Percentiles rank a stretch among this genome's conserved stretches.
Conservation (phyloP, 1,140 invertebrate species). For the Drosophila takahashii region DNA sequence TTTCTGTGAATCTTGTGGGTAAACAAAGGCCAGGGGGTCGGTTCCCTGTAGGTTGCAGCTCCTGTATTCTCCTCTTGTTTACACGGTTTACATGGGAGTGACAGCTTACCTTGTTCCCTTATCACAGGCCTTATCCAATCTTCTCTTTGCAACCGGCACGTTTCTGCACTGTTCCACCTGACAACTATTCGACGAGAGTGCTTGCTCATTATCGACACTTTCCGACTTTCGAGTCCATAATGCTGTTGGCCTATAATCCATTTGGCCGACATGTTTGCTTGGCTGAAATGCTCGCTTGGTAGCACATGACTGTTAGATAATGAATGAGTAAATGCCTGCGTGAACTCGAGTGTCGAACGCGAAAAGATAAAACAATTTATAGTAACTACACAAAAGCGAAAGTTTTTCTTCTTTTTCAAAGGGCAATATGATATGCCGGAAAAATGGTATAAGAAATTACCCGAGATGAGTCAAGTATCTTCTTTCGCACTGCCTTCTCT, state of each 20-base stretch:
- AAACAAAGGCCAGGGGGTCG: slow-evolving; percentile 23
- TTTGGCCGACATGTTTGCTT: slow-evolving; percentile 40
- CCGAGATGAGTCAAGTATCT: background rate
- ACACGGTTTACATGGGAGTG: slow-evolving; percentile 4
- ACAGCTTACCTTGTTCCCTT: slow-evolving; percentile 7
- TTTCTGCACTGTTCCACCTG: slow-evolving; percentile 7
- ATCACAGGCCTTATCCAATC: slow-evolving; percentile 36
- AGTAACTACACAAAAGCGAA: slow-evolving; percentile 46
- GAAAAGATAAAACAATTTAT: slow-evolving; percentile 20
- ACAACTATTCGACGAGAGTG: background rate
- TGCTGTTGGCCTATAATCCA: slow-evolving; percentile 40
- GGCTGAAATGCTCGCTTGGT: slow-evolving; percentile 13
- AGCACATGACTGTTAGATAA: slow-evolving; percentile 61
- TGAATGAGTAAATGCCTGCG: slow-evolving; percentile 14
- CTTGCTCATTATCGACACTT: slow-evolving; percentile 25
- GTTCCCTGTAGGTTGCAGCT: background rate
- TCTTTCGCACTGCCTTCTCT: background rate
- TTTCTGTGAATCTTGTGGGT: background rate
- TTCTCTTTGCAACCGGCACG: slow-evolving; percentile 19
- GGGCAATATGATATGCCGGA: slow-evolving; percentile 37
- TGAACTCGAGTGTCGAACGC: slow-evolving; percentile 23
- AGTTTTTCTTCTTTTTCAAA: slow-evolving; percentile 41
- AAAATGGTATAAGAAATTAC: slow-evolving; percentile 5
- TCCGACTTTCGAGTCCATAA: slow-evolving; percentile 4
- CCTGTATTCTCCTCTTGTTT: slow-evolving; percentile 12